Evolutionary conservation across 1,140 invertebrate genomes (phyloP), one percentile per base, ranked within the genome.

Genomic region (Acyrthosiphon pisum): DNA sequence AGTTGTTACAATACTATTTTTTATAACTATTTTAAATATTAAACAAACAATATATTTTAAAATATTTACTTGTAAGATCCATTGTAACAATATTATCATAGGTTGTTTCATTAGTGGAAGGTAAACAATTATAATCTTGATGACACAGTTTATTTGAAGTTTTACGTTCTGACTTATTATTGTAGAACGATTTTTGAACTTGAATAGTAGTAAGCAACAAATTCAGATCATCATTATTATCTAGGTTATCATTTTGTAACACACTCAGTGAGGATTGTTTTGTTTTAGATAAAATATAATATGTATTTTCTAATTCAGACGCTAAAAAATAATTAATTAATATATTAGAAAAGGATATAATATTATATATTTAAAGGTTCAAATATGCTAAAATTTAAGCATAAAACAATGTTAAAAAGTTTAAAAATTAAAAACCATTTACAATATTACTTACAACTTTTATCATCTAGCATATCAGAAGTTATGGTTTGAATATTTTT

Each of bases 51-150:
- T 88, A 88, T n/a, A 87, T 37, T 41, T 37, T 23, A 50, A 53
- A 90, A 44, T n/a, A 83, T 83, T 86, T 93, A 93, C 91, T 93
- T 53, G 91, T 93, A 6, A 93, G 91, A 56, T 93, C 91, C 91
- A 93, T 93, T n/a, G 56, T 90, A 41, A 86, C 37, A n/a, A 83
- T 83, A 86, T 93, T 86, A 9, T 50, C 81, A 83, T 84, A 41
- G 6, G 9, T 86, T 53, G 91, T 93, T 41, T 93, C 81, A 86
- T 86, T 26, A 86, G 35, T 3, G 22, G 20, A 30, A 2, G 14
- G 44, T n/a, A 56, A 50, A 7, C 2, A 41, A 41, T 53, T 22
- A 76, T 76, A 76, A 30, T 84, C 26, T 53, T 30, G 35, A 53
- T 41, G 2, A 22, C 2, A 53, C 6, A 41, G 26, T 84, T 37